A percentile compares a stretch with the other conserved stretches of the same genome.
These are phyloP conservation scores for Labia minor DNA, from an alignment of 2,888 invertebrate species.

Conservation along the genomic window DNA sequence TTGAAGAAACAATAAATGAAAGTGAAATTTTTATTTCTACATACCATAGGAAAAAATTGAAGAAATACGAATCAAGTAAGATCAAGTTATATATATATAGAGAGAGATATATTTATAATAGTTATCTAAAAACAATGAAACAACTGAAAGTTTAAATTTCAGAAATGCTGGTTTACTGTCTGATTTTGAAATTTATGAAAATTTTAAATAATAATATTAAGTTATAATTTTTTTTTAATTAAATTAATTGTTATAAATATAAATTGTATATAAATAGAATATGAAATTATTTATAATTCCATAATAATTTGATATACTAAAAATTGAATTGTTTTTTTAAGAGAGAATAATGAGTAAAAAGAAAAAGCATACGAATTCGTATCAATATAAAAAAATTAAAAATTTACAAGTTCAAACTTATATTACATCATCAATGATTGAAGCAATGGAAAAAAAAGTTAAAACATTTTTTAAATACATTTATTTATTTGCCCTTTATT, in stretches of 20 bases:
- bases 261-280: too few relatives aligned
- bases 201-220: too few relatives aligned
- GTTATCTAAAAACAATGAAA: neutral
- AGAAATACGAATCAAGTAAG: neutral
- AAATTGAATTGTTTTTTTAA: too few relatives aligned
- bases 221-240: too few relatives aligned
- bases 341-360: too few relatives aligned
- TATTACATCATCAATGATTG: neutral
- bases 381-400: neutral
- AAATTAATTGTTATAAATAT: too few relatives aligned
- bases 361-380: neutral
- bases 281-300: too few relatives aligned
- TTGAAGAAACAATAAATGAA: neutral
- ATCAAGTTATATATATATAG: neutral
- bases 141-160: neutral
- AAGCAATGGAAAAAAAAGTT: neutral
- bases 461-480: neutral
- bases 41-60: neutral
- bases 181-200: too few relatives aligned
- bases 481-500: neutral
- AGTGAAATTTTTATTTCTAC: neutral
- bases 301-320: too few relatives aligned
- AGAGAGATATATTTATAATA: neutral
- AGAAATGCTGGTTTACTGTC: too few relatives aligned
- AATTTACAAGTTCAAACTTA: neutral